These are phyloP conservation scores for Globia sparganii DNA, from an alignment of 2,888 invertebrate genomes.

Conservation along the genomic window DNA sequence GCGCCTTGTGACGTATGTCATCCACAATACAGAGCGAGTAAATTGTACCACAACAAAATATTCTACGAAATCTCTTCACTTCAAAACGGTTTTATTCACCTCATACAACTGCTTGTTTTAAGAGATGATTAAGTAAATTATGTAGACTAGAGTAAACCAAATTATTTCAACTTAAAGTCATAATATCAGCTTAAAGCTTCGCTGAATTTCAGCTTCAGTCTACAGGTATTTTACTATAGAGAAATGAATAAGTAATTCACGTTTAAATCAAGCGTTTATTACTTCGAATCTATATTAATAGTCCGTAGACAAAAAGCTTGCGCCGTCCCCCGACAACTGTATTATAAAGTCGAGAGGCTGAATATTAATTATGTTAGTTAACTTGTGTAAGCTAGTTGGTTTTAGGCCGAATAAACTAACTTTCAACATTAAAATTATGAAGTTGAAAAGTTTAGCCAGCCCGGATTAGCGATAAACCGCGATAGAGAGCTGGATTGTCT, in stretches of 20 bases:
- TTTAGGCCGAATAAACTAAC: conserved; percentile 54
- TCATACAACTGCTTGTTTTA: neutral
- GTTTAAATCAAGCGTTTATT: conserved; percentile 45
- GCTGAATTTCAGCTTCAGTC: conserved; percentile 25
- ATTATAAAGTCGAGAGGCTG: conserved; percentile 55
- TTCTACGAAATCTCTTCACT: neutral
- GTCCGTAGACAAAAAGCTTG: conserved; percentile 57
- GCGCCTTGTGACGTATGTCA: neutral
- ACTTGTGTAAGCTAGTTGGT: conserved; percentile 49
- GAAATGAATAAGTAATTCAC: conserved; percentile 46
- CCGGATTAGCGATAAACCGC: conserved; percentile 36
- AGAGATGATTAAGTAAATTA: too few relatives aligned
- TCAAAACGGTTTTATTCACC: neutral
- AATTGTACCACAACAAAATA: neutral
- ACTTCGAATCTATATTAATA: conserved; percentile 48
- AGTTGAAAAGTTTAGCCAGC: conserved; percentile 43
- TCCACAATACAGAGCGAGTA: neutral
- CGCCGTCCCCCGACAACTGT: conserved; percentile 33
- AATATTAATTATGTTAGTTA: conserved; percentile 64
- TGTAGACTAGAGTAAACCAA: neutral
- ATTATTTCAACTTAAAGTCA: conserved; percentile 24
- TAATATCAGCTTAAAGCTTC: conserved; percentile 6
- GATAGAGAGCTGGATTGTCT: conserved; percentile 39
- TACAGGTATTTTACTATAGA: conserved; percentile 37
- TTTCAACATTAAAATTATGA: conserved; percentile 51